Base-by-base conservation (phyloP, 2,888 invertebrate species). In the Silvanus unidentatus region DNA sequence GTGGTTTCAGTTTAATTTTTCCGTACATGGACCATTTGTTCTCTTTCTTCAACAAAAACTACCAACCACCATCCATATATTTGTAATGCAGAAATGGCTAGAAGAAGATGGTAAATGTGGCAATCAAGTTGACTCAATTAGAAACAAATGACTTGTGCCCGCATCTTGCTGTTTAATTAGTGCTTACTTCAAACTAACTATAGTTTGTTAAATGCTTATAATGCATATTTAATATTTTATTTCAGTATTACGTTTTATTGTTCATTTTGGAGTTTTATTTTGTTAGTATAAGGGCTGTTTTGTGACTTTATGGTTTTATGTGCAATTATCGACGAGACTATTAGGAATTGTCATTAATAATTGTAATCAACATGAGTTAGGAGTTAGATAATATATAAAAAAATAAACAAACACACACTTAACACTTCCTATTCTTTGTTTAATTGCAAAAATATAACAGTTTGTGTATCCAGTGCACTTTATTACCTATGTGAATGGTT, bases 71-170 rank as follows among this genome's bases (percentile, higher is more conserved):
- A 5, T 32, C 3, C n/a, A 4, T 32, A n/a, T 32, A 28, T 9
- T 9, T 10, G 10, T 32, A 32, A 12, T 32, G 32, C 4, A 5
- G 32, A 28, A 32, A 32, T 32, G 11, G 43, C 48, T 51, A 50
- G 48, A 22, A 22, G 22, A 22, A 22, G 22, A 22, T 22, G 22
- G 22, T 22, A 22, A 22, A 22, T 22, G 22, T 22, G 22, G 22
- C 50, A 56, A 57, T 54, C 54, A 47, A 57, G 57, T 59, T 58
- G 56, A 57, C 58, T 55, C 61, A 55, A 64, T 64, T 62, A 62
- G 60, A 60, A 60, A 62, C 60, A 61, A 62, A 62, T 60, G 62
- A 63, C 53, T 57, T 57, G 54, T 60, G 58, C 63, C 64, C 64
- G 64, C 63, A 64, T 64, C 60, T 60, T 53, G 54, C 51, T 54